Conservation (phyloP, 2,888 invertebrate genomes). For the Shargacucullia verbasci region DNA sequence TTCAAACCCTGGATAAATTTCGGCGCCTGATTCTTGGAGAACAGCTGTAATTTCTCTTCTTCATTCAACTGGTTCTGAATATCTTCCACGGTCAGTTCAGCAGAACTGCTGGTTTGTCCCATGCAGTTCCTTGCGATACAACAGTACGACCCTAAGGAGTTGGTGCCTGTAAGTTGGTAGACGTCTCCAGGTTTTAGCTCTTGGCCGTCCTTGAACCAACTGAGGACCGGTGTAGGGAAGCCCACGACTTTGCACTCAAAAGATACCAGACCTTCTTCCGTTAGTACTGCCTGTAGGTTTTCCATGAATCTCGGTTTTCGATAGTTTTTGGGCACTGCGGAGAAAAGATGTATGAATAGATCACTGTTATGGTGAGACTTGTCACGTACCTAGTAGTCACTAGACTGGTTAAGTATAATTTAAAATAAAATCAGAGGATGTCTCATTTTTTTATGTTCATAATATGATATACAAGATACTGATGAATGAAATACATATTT, state of each 20-base stretch:
- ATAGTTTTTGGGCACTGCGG: constrained; percentile 96
- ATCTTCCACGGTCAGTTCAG: constrained; percentile 96
- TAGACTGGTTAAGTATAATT: too few species aligned
- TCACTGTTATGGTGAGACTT: too few species aligned
- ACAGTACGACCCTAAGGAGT: constrained; percentile 95
- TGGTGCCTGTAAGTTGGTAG: constrained; percentile 96
- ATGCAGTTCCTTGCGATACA: constrained; percentile 97
- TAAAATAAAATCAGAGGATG: too few species aligned
- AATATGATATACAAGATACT: too few species aligned
- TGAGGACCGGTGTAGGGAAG: constrained; percentile 95
- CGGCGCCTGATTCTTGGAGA: constrained; percentile 94
- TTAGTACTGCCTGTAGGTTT: constrained; percentile 95
- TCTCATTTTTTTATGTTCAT: too few species aligned
- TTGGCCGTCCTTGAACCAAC: constrained; percentile 98
- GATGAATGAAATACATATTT: too few species aligned
- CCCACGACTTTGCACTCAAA: constrained; percentile 98
- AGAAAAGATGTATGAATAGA: constrained; percentile 12
- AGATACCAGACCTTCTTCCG: constrained; percentile 97
- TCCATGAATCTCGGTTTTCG: constrained; percentile 97
- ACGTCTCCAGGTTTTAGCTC: constrained; percentile 97
- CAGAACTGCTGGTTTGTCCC: constrained; percentile 96
- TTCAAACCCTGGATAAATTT: constrained; percentile 94
- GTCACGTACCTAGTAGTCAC: too few species aligned
- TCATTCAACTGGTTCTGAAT: constrained; percentile 96
- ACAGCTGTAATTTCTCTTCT: constrained; percentile 93